A percentile compares a stretch with the other conserved stretches of the same genome.
phyloP scores from a whole-genome alignment of 2,113 vertebrate species.

The Marmota flaviventris region DNA sequence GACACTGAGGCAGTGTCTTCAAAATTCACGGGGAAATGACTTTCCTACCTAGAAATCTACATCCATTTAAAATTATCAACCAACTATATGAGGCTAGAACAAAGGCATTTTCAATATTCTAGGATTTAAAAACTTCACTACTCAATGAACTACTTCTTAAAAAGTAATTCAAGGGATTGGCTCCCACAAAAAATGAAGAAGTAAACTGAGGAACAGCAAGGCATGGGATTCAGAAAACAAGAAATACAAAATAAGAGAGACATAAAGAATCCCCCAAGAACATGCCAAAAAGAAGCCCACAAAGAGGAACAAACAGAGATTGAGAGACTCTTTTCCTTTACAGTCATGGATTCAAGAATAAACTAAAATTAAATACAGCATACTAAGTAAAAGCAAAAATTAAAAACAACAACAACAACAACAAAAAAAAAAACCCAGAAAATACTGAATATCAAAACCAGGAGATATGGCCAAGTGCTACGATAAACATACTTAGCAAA shows the following conservation, averaged over 20 bases:
- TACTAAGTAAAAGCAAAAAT: background rate
- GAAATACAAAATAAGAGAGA: background rate
- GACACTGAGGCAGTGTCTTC: background rate
- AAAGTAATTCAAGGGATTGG: background rate
- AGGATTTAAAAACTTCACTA: background rate
- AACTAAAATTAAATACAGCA: background rate
- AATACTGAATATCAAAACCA: background rate
- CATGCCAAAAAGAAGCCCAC: background rate
- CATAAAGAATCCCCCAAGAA: background rate
- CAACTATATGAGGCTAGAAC: background rate
- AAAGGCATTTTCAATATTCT: background rate
- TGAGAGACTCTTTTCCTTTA: background rate
- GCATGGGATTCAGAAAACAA: background rate
- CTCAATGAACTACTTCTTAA: background rate
- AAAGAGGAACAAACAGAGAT: background rate
- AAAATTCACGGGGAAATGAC: background rate
- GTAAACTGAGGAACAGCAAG: background rate
- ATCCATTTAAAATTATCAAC: background rate
- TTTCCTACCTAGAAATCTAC: background rate
- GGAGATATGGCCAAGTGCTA: background rate
- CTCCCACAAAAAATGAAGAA: background rate
- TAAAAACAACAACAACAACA: too few relatives aligned
- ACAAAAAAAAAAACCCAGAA: background rate
- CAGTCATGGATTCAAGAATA: background rate
- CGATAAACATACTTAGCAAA: background rate